Evolutionary conservation across 2,888 invertebrate genomes (phyloP), one percentile per base, ranked within the genome.

Genomic region (Taenaris catops): DNA sequence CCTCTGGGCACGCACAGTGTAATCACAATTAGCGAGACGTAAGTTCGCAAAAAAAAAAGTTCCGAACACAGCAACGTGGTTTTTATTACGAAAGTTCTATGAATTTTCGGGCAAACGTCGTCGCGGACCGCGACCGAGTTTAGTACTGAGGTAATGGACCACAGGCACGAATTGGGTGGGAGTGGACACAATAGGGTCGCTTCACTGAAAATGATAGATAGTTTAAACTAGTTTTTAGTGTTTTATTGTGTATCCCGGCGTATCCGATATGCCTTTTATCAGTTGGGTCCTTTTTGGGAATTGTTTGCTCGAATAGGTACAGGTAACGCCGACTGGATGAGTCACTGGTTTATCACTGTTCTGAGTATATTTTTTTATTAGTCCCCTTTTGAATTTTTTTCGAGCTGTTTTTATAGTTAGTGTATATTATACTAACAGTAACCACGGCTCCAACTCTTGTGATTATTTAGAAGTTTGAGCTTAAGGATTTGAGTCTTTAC

Each of bases 181-280:
- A 34, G 41, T 41, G 41, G 46, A 47, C 48, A 41, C 20, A 43
- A 43, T 34, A 36, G 51, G 49, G 49, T 49, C 49, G 46, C 28
- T 28, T 34, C 41, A 33, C 37, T 27, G 36, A 38, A 48, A 41
- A 44, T 45, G 45, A 48, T 46, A 49, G 43, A 48, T 44, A 47
- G 29, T 38, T 41, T 43, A 43, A 37, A 39, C 41, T 40, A 34
- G 38, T 34, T 44, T 41, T 39, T 37, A 19, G 20, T 27, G 24
- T 25, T 24, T 20, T 29, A 21, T 27, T 9, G 23, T 8, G 9
- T 18, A 8, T 14, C 27, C n/a, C n/a, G n/a, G n/a, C 27, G 20
- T 35, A 23, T 25, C 28, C 25, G 29, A 28, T 35, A 32, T 12
- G 25, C 27, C n/a, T 18, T 35, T 37, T 31, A 36, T 34, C 34